A percentile compares a stretch with the other conserved stretches of the same genome.
phyloP scores from a whole-genome alignment of 2,797 vertebrate species.

The Gila robusta region DNA sequence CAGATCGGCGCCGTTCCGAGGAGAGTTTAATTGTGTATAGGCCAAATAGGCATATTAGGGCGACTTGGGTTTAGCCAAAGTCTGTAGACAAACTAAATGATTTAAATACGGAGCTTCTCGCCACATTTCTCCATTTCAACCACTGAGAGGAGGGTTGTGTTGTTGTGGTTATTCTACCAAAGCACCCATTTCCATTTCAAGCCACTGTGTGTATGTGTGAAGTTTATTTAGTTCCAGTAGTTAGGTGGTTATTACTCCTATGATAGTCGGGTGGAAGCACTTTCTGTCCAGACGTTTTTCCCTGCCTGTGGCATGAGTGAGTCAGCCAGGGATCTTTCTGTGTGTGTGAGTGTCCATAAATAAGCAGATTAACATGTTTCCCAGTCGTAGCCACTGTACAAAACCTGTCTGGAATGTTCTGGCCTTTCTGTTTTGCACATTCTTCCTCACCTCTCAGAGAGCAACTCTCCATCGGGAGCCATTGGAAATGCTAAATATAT shows the following conservation, averaged over 20 bases:
- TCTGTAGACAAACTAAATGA: slow-evolving; percentile 35
- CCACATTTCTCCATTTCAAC: slow-evolving; percentile 17
- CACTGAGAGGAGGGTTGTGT: slow-evolving; percentile 4
- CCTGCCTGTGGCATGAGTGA: slow-evolving; percentile 54
- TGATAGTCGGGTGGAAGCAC: slow-evolving; percentile 48
- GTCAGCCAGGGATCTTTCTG: slow-evolving; percentile 48
- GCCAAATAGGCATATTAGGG: slow-evolving; percentile 43
- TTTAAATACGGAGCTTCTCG: slow-evolving; percentile 44
- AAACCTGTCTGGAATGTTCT: slow-evolving; percentile 50
- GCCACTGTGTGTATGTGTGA: slow-evolving; percentile 33
- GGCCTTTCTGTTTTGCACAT: slow-evolving; percentile 3
- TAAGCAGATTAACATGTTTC: slow-evolving; percentile 57
- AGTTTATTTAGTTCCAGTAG: slow-evolving; percentile 48
- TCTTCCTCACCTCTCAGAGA: neutral
- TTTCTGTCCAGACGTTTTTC: slow-evolving; percentile 54
- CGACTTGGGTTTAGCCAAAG: slow-evolving; percentile 31
- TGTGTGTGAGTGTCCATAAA: slow-evolving; percentile 53
- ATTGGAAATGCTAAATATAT: slow-evolving; percentile 54
- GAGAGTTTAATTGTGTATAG: slow-evolving; percentile 29
- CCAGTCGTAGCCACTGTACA: slow-evolving; percentile 41
- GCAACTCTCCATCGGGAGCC: slow-evolving; percentile 3
- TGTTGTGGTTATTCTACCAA: slow-evolving; percentile 42
- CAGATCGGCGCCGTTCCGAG: slow-evolving; percentile 63
- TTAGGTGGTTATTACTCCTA: slow-evolving; percentile 50
- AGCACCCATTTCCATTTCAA: slow-evolving; percentile 49